These are phyloP conservation scores for Zele albiditarsus DNA, from an alignment of 2,888 invertebrate species.

Conservation along the genomic window DNA sequence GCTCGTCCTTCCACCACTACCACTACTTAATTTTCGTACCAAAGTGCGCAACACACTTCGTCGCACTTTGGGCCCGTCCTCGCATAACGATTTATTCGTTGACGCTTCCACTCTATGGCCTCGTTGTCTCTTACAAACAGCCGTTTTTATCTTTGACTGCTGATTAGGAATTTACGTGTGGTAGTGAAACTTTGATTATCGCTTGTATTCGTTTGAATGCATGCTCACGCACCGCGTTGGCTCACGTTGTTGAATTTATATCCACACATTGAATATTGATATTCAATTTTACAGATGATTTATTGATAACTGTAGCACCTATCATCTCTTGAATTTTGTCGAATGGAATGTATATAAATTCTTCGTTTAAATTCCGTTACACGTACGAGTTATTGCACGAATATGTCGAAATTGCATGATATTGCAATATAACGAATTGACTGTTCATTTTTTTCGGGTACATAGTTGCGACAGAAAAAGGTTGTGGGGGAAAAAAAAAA, in stretches of 20 bases:
- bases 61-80: conserved; percentile 46
- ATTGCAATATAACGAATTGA: background rate
- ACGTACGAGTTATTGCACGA: background rate
- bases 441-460: background rate
- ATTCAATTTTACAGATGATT: too few species aligned
- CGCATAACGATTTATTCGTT: conserved; percentile 40
- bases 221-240: background rate
- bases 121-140: conserved; percentile 23
- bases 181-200: background rate
- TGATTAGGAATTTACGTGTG: background rate
- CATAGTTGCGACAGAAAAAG: background rate
- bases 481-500: background rate
- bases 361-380: background rate
- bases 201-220: background rate
- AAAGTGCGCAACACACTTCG: conserved; percentile 55
- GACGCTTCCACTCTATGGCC: conserved; percentile 53
- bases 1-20: conserved; percentile 43
- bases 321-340: too few species aligned
- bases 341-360: background rate
- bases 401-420: background rate
- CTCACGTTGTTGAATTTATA: background rate
- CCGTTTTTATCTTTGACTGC: background rate
- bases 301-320: too few species aligned
- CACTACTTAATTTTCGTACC: conserved; percentile 60
- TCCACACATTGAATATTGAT: background rate